These are phyloP conservation scores for Pimpla rufipes DNA, from an alignment of 2,888 invertebrate species.

Conservation along the genomic window DNA sequence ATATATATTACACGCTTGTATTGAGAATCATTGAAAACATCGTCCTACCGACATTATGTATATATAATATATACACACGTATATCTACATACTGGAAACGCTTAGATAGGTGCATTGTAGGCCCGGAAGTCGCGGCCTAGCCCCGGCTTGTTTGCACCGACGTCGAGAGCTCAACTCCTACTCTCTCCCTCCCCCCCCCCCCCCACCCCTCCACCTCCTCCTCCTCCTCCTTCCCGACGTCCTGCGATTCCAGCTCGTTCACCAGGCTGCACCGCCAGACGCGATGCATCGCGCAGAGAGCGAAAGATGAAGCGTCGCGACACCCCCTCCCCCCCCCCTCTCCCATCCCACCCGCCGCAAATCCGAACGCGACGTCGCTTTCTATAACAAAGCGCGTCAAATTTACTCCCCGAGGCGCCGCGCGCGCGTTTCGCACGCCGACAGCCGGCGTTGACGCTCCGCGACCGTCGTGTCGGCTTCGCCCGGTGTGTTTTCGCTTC, in stretches of 20 bases:
- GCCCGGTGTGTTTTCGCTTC: not conserved
- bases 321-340: not conserved
- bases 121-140: slow-evolving; percentile 19
- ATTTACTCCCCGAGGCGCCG: slow-evolving; percentile 39
- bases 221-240: slow-evolving; percentile 15
- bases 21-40: no score
- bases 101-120: not conserved
- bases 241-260: slow-evolving; percentile 5
- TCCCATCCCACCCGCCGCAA: slow-evolving; percentile 1
- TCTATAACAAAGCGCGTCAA: slow-evolving; percentile 66
- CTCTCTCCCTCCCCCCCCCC: slow-evolving; percentile 17
- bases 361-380: slow-evolving; percentile 57
- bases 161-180: slow-evolving; percentile 45
- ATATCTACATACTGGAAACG: not conserved
- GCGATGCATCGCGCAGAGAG: slow-evolving; percentile 12
- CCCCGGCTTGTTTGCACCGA: slow-evolving; percentile 13
- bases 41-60: no score
- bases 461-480: no score
- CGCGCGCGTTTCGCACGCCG: slow-evolving; percentile 45
- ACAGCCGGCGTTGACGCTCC: slow-evolving; percentile 33
- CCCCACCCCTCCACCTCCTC: slow-evolving; percentile 28
- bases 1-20: no score
- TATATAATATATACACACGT: no score
- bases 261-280: slow-evolving; percentile 33
- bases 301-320: slow-evolving; percentile 37